Base-by-base conservation (phyloP, 2,797 vertebrate genomes). In the Gymnocypris eckloni region DNA sequence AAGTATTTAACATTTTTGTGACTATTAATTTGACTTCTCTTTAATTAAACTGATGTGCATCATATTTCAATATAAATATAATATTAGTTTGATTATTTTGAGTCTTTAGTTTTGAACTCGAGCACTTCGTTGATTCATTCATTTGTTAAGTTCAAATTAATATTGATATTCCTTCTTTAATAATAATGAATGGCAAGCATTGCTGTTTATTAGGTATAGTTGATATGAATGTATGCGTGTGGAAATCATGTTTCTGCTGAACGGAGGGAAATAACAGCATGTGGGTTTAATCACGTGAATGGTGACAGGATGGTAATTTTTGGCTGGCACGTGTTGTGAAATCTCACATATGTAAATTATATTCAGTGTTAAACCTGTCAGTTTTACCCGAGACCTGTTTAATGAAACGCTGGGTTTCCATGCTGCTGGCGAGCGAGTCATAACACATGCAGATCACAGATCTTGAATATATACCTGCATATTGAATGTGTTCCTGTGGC, bases 371-470 rank as follows among this genome's bases (percentile, higher is more conserved):
- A 59, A 79, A 16, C 7, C 39, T 72, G n/a, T 79, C 22, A 5
- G 13, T 41, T 82, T 82, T 43, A 59, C 81, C 22, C 25, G 64
- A 52, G 12, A 25, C 10, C 4, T 64, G 20, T 75, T 75, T 50
- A 83, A 75, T 83, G 10, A 48, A 59, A 20, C 37, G 0, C 9
- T 71, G 66, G 33, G 20, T 33, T 72, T 59, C 41, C 25, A 33
- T 45, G 11, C 45, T 8, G 41, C 41, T 48, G 52, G 22, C 7
- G 66, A 54, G 41, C 28, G 28, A 28, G 28, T 83, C 56, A 64
- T 56, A 83, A 50, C 54, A 50, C 52, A 75, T 75, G 81, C 56
- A 50, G 25, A 28, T 50, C 25, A 73, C 6, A 54, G 16, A 54
- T 54, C 39, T 43, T 45, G 18, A 45, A 41, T n/a, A 22, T 59